Base-by-base conservation (phyloP, 2,797 vertebrate genomes). In the Schizothorax lantsangensis region DNA sequence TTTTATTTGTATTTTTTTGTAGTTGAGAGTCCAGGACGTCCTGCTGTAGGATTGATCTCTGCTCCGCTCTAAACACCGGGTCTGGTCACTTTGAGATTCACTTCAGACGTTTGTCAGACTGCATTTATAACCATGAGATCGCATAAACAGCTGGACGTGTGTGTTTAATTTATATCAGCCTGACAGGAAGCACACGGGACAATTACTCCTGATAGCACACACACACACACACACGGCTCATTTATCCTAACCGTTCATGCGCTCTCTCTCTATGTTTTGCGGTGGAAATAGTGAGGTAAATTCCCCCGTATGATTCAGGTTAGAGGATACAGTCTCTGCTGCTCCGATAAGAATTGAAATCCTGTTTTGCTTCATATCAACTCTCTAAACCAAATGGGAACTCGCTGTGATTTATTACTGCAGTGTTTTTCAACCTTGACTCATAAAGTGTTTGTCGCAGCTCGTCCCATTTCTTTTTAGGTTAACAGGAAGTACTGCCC, bases 371-470 rank as follows among this genome's bases (percentile, higher is more conserved):
- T 97, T 98, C 97, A 96, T 97, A 96, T 88, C 57, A 83, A 57
- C 64, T 45, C 71, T 15, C 66, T 83, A 74, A 83, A 62, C 40
- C 71, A 74, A 74, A 47, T 30, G 81, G 69, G 81, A 62, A 40
- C 52, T 73, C 54, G n/a, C 36, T 19, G 0, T 84, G 82, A 97
- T 97, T 97, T 97, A 97, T 97, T 97, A 97, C 96, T 96, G 94
- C 95, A 89, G 92, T 97, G 95, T 97, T 97, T 97, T 96, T 97
- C 97, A 97, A 97, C 97, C 97, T 97, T 97, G 97, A 96, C 93
- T 96, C 97, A 96, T 89, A 91, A 93, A 95, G 96, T 98, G 97
- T 97, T 97, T 97, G 96, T 96, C 95, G 95, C 96, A 62, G 54
- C 77, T 36, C 36, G 38, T 43, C 54, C 77, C 77, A 62, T n/a